A percentile compares a stretch with the other conserved stretches of the same genome.
Conservation (phyloP, 2,888 invertebrate genomes). For the Plemyria rubiginata region DNA sequence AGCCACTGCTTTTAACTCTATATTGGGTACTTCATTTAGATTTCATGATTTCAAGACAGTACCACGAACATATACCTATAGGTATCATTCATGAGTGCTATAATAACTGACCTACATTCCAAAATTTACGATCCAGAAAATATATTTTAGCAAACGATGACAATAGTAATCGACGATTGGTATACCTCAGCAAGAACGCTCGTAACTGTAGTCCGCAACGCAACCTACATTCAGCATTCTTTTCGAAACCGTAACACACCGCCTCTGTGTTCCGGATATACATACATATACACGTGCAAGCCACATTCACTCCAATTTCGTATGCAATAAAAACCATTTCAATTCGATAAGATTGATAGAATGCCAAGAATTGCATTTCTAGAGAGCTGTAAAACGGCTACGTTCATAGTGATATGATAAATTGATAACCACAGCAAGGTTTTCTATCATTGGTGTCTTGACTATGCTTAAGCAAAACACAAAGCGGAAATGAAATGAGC, state of each 20-base stretch:
- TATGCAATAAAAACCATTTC: constrained; percentile 72
- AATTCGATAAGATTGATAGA: constrained; percentile 58
- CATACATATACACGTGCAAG: constrained; percentile 55
- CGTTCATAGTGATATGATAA: constrained; percentile 65
- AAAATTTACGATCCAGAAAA: constrained; percentile 56
- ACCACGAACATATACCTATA: constrained; percentile 31
- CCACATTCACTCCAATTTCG: constrained; percentile 72
- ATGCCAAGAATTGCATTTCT: constrained; percentile 74
- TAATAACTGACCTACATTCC: constrained; percentile 44
- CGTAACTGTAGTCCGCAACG: constrained; percentile 80
- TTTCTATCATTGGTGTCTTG: constrained; percentile 22
- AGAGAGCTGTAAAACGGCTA: constrained; percentile 73
- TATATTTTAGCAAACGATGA: constrained; percentile 59
- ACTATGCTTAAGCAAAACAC: constrained; percentile 8
- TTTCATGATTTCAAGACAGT: constrained; percentile 17
- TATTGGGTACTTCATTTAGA: constrained; percentile 1
- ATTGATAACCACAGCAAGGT: constrained; percentile 50
- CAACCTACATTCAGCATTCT: constrained; percentile 85
- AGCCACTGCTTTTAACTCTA: constrained; percentile 25
- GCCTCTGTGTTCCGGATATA: constrained; percentile 81
- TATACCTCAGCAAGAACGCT: constrained; percentile 72
- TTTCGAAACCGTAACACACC: constrained; percentile 84
- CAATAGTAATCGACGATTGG: constrained; percentile 70
- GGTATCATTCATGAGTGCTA: constrained; percentile 27
- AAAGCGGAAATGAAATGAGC: constrained; percentile 15